A percentile compares a stretch with the other conserved stretches of the same genome.
Conservation (phyloP, 2,797 vertebrate genomes). For the Myoxocephalus aenaeus region DNA sequence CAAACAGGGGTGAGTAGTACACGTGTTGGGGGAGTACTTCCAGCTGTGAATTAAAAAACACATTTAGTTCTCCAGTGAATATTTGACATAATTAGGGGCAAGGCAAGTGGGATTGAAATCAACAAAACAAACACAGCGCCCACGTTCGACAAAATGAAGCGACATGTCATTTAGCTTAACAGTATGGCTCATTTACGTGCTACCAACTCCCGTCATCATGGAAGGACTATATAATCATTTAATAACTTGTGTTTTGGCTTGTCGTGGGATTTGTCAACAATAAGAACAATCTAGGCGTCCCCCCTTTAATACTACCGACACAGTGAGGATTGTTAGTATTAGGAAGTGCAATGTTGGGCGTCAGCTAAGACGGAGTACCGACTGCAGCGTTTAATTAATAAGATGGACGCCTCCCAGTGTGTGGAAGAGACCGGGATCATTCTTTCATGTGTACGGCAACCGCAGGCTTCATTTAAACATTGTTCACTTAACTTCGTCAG, state of each 20-base stretch:
- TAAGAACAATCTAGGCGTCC: neutral
- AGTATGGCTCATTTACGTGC: neutral
- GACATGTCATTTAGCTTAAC: neutral
- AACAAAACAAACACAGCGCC: slow-evolving; percentile 1
- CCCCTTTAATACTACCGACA: neutral
- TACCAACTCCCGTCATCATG: neutral
- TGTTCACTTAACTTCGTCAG: neutral
- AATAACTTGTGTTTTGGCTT: neutral
- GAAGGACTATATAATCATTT: neutral
- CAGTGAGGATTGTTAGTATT: neutral
- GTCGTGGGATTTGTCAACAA: neutral
- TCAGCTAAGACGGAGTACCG: too few species aligned
- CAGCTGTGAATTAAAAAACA: neutral
- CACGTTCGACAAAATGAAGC: neutral
- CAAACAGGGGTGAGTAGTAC: neutral
- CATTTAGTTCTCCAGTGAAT: neutral
- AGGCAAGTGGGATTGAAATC: neutral
- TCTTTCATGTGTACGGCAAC: neutral
- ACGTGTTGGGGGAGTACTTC: neutral
- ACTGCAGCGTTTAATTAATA: neutral
- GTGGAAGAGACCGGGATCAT: neutral
- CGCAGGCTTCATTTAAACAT: neutral
- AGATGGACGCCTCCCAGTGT: neutral
- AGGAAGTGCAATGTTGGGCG: neutral
- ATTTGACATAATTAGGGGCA: neutral